A percentile compares a stretch with the other conserved stretches of the same genome.
Evolutionary conservation across 2,888 invertebrate species (phyloP).

Genomic region (Muschampia plurimacula): DNA sequence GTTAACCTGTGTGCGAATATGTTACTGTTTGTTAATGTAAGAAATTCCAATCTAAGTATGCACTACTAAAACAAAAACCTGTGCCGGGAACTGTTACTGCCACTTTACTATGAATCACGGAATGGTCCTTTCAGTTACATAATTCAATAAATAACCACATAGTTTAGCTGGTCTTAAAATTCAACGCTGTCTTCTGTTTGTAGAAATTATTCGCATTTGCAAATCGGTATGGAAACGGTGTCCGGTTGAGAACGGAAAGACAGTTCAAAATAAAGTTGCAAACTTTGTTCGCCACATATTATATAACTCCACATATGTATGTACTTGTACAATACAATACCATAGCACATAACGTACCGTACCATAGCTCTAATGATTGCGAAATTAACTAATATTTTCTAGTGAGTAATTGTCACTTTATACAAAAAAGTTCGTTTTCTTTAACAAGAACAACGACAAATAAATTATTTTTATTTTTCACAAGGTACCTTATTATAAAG

Average conservation of each 20-base stretch:
- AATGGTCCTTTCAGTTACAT: constrained; percentile 16
- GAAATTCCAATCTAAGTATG: too few species aligned
- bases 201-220: constrained; percentile 37
- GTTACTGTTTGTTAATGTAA: too few species aligned
- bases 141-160: constrained; percentile 8
- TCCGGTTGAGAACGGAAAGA: constrained; percentile 40
- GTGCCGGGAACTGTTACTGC: not conserved
- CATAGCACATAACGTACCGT: too few species aligned
- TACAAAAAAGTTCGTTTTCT: too few species aligned
- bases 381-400: too few species aligned
- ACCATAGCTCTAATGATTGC: not conserved
- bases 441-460: too few species aligned
- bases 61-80: too few species aligned
- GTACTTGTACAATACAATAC: too few species aligned
- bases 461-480: too few species aligned
- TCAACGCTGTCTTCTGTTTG: constrained; percentile 22
- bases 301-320: not conserved
- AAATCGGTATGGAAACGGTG: constrained; percentile 30
- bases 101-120: not conserved
- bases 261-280: constrained; percentile 38
- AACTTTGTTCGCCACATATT: constrained; percentile 16
- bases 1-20: too few species aligned
- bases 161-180: constrained; percentile 26
- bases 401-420: too few species aligned
- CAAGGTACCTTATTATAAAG: too few species aligned